These are phyloP conservation scores for Pygocentrus nattereri DNA, from an alignment of 2,797 vertebrate species.

Conservation along the genomic window DNA sequence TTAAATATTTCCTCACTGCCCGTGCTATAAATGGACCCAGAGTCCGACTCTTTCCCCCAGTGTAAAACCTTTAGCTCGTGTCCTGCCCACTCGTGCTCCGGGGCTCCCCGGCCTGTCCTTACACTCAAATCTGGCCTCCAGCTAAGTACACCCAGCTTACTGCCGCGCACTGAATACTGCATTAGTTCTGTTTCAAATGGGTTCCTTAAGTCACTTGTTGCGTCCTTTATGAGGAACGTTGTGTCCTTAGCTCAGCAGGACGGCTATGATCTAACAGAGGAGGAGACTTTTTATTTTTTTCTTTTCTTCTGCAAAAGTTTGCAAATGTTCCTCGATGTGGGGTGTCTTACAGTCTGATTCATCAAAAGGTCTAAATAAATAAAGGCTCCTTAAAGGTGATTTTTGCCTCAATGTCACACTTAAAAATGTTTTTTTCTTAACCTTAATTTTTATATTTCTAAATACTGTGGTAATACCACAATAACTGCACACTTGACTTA, in stretches of 20 bases:
- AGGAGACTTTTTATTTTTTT: conserved; percentile 29
- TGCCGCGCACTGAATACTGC: conserved; percentile 62
- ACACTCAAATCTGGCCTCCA: conserved; percentile 51
- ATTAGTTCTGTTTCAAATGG: conserved; percentile 61
- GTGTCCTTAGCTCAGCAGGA: conserved; percentile 43
- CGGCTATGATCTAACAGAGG: conserved; percentile 44
- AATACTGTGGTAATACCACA: no score
- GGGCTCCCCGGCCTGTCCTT: conserved; percentile 48
- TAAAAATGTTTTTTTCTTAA: background rate
- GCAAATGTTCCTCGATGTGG: background rate
- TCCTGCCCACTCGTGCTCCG: conserved; percentile 48
- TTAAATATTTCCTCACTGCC: conserved; percentile 76
- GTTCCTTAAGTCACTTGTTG: conserved; percentile 62
- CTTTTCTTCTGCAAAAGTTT: conserved; percentile 15
- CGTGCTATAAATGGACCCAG: conserved; percentile 71
- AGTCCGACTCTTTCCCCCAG: conserved; percentile 36
- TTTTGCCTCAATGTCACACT: background rate
- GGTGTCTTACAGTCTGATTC: no score
- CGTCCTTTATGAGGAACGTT: conserved; percentile 56
- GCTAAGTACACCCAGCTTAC: conserved; percentile 52
- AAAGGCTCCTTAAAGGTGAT: no score
- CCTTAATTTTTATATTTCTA: no score
- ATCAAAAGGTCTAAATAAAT: no score
- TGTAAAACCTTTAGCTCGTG: conserved; percentile 55
- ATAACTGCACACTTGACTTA: no score